Conservation (phyloP, 2,797 vertebrate species). For the Sebastes minor region DNA sequence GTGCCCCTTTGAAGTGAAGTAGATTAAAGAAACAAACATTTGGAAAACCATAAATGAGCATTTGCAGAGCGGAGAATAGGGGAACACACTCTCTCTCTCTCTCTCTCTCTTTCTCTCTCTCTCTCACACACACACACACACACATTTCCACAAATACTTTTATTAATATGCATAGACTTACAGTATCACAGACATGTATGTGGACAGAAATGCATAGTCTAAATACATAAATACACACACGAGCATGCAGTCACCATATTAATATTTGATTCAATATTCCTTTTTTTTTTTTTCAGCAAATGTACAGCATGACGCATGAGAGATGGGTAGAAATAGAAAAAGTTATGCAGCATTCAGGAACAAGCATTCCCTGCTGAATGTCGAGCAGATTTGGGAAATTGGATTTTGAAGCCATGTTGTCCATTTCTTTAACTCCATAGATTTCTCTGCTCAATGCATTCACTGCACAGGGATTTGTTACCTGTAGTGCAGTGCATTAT, state of each 20-base stretch:
- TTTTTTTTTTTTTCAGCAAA: not conserved
- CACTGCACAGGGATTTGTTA: slow-evolving; percentile 48
- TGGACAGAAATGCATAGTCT: not conserved
- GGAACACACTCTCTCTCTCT: not conserved
- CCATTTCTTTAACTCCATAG: slow-evolving; percentile 42
- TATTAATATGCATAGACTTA: slow-evolving; percentile 24
- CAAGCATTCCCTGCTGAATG: slow-evolving; percentile 46
- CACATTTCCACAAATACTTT: slow-evolving; percentile 14
- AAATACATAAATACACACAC: slow-evolving; percentile 1
- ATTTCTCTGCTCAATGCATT: slow-evolving; percentile 40
- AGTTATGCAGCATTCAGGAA: slow-evolving; percentile 33
- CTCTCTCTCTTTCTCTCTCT: not conserved
- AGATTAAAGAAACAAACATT: slow-evolving; percentile 73
- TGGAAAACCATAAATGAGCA: slow-evolving; percentile 67
- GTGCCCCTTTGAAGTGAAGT: slow-evolving; percentile 75
- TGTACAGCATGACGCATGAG: not conserved
- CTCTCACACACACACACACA: not conserved
- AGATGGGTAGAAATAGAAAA: not conserved
- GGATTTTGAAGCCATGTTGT: slow-evolving; percentile 68
- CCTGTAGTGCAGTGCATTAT: slow-evolving; percentile 45
- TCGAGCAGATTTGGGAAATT: slow-evolving; percentile 62
- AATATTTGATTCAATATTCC: slow-evolving; percentile 19
- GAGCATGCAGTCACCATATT: not conserved
- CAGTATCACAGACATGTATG: not conserved
- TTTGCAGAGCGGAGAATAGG: slow-evolving; percentile 43